Evolutionary conservation across 2,113 vertebrate species (phyloP).

Genomic region (Ptychochromis oligacanthus): DNA sequence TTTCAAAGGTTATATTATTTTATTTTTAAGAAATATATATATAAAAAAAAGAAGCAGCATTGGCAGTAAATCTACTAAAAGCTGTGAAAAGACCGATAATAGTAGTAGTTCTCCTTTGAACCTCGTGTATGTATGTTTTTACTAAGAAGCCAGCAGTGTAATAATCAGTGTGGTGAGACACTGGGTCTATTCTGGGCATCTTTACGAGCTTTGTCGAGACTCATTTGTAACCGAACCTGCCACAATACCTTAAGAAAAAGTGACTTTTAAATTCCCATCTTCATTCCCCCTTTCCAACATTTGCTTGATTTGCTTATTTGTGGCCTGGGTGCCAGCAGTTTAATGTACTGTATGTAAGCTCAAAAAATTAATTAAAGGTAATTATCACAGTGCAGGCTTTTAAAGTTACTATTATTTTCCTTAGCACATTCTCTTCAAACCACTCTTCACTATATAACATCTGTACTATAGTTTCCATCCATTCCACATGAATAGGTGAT

Average conservation of each 20-base stretch:
- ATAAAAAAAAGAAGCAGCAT: conserved; percentile 14
- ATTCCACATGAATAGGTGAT: conserved; percentile 19
- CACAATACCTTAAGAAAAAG: conserved; percentile 37
- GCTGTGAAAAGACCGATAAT: conserved; percentile 12
- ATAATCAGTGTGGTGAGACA: conserved; percentile 67
- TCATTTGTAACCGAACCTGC: conserved; percentile 67
- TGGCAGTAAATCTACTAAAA: neutral
- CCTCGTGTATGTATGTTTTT: conserved; percentile 31
- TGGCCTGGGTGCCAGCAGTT: conserved; percentile 20
- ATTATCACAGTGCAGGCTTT: conserved; percentile 25
- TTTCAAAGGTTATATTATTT: neutral
- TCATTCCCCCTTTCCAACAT: conserved; percentile 28
- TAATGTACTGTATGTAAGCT: conserved; percentile 11
- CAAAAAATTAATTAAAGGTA: conserved; percentile 30
- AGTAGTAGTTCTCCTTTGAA: conserved; percentile 3
- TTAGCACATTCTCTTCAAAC: neutral
- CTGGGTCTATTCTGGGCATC: conserved; percentile 57
- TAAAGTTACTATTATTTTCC: neutral
- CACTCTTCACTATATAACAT: neutral
- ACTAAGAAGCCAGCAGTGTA: conserved; percentile 44
- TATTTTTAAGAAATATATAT: neutral
- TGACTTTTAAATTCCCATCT: conserved; percentile 46
- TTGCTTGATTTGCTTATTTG: conserved; percentile 26
- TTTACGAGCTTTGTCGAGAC: conserved; percentile 70
- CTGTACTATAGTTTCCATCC: conserved; percentile 8